Evolutionary conservation across 1,140 invertebrate genomes (phyloP).

Genomic region (Drosophila oshimai): DNA sequence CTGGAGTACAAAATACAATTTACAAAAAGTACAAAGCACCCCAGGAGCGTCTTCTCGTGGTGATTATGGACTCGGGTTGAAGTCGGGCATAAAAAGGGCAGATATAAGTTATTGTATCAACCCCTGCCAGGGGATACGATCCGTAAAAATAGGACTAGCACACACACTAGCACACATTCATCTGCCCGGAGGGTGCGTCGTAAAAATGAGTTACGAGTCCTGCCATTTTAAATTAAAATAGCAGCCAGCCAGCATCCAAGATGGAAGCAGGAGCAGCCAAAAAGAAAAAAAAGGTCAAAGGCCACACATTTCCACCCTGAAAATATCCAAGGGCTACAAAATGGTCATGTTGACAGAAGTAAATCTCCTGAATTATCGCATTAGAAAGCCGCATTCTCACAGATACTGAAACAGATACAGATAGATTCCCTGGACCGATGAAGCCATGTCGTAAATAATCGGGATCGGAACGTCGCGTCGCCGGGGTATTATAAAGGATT

Average conservation of each 20-base stretch:
- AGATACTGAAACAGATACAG: constrained; percentile 22
- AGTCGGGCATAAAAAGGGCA: constrained; percentile 59
- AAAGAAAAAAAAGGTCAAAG: constrained; percentile 64
- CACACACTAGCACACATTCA: constrained; percentile 17
- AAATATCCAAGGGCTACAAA: constrained; percentile 45
- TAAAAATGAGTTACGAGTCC: constrained; percentile 83
- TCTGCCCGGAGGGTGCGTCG: constrained; percentile 70
- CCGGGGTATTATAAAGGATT: constrained; percentile 75
- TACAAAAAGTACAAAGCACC: constrained; percentile 74
- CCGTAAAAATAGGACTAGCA: constrained; percentile 76
- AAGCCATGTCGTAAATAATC: constrained; percentile 81
- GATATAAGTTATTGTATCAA: constrained; percentile 82
- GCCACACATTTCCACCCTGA: constrained; percentile 70
- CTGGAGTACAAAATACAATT: no score
- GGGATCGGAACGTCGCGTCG: constrained; percentile 52
- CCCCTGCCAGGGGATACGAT: constrained; percentile 65
- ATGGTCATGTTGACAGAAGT: constrained; percentile 82
- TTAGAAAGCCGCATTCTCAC: constrained; percentile 77
- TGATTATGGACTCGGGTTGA: constrained; percentile 67
- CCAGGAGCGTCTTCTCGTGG: constrained; percentile 73
- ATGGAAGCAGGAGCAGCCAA: constrained; percentile 32
- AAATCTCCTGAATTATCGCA: constrained; percentile 83
- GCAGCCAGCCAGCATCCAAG: constrained; percentile 62
- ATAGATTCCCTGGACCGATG: constrained; percentile 60
- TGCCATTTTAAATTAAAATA: constrained; percentile 82